Evolutionary conservation across 2,113 vertebrate species (phyloP).

Genomic region (Dissostichus mawsoni): DNA sequence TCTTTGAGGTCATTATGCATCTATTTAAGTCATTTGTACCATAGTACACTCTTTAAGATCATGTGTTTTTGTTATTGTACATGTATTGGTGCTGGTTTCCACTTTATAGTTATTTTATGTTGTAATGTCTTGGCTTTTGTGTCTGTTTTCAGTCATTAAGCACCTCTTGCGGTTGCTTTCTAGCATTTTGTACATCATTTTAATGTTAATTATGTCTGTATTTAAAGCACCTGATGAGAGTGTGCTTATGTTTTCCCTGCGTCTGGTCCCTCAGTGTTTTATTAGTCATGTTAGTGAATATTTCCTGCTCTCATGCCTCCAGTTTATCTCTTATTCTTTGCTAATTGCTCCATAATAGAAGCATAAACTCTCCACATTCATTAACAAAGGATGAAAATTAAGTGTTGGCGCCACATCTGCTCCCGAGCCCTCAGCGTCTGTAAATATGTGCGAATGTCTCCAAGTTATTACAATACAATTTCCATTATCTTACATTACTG

Average conservation of each 20-base stretch:
- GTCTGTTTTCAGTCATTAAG: no score
- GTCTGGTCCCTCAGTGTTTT: constrained; percentile 44
- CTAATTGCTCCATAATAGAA: constrained; percentile 67
- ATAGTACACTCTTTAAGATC: no score
- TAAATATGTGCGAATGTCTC: constrained; percentile 52
- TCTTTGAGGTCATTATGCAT: no score
- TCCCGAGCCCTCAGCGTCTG: constrained; percentile 17
- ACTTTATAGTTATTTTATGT: no score
- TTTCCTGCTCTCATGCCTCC: constrained; percentile 1
- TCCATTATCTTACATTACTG: constrained; percentile 39
- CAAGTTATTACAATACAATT: constrained; percentile 40
- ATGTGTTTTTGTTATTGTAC: no score
- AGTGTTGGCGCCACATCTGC: constrained; percentile 65
- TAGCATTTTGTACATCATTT: no score
- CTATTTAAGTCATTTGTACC: no score
- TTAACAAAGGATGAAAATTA: constrained; percentile 69
- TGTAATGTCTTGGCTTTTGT: no score
- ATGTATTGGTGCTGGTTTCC: no score
- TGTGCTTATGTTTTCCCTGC: constrained; percentile 15
- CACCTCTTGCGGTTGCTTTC: no score
- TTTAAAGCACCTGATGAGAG: not conserved
- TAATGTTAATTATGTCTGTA: not conserved
- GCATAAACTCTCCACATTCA: constrained; percentile 41
- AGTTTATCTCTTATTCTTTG: constrained; percentile 50
- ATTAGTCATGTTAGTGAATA: constrained; percentile 16